Evolutionary conservation across 2,113 vertebrate species (phyloP).

Genomic region (Meriones unguiculatus): DNA sequence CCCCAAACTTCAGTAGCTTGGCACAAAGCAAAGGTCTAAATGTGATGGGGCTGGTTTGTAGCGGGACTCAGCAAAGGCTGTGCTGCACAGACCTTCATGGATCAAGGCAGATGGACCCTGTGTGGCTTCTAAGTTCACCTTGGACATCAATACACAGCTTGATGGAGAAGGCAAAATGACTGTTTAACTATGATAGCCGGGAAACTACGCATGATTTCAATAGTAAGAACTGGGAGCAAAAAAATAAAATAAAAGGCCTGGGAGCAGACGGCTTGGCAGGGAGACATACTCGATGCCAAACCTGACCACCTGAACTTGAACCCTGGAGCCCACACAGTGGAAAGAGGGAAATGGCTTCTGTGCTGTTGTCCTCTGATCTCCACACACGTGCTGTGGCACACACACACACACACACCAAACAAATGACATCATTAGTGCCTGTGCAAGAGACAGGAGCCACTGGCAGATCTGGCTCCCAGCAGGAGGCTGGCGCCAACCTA

Average conservation of each 20-base stretch:
- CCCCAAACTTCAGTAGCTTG: too few species aligned
- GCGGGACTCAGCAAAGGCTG: neutral
- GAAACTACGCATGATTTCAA: neutral
- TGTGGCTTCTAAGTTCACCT: neutral
- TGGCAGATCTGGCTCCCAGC: neutral
- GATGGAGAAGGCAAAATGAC: neutral
- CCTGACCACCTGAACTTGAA: too few species aligned
- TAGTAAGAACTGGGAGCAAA: neutral
- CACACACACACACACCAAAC: neutral
- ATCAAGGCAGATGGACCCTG: neutral
- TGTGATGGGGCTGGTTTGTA: neutral
- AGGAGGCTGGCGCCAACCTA: neutral
- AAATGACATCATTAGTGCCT: neutral
- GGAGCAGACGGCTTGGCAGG: neutral
- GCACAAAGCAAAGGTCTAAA: neutral
- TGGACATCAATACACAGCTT: neutral
- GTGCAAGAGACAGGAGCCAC: neutral
- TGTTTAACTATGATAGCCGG: neutral
- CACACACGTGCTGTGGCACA: neutral
- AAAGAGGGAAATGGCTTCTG: neutral
- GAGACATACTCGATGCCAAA: too few species aligned
- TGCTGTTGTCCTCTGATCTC: neutral
- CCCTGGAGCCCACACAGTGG: neutral
- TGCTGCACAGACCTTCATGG: too few species aligned
- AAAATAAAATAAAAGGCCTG: neutral